Percentiles rank a stretch among this genome's conserved stretches.
phyloP scores from a whole-genome alignment of 92 coral and sea anemone species.

The Pocillopora meandrina region DNA sequence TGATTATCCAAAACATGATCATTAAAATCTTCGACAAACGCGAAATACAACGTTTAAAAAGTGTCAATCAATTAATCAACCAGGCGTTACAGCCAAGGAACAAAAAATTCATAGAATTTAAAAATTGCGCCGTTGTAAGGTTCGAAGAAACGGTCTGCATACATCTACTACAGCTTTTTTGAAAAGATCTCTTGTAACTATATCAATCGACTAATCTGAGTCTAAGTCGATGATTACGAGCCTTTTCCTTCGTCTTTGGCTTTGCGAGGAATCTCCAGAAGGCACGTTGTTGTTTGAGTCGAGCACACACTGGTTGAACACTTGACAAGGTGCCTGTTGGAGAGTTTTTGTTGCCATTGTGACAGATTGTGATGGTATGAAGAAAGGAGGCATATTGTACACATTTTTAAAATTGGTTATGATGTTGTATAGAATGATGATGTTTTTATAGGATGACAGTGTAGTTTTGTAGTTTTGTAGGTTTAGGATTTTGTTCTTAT shows the following conservation, averaged over 20 bases:
- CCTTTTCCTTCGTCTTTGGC: background rate
- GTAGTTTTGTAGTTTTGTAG: too few relatives aligned
- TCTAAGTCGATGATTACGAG: background rate
- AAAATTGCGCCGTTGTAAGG: background rate
- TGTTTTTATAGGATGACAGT: too few relatives aligned
- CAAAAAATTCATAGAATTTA: too few relatives aligned
- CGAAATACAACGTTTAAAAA: too few relatives aligned
- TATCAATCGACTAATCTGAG: background rate
- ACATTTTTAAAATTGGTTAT: too few relatives aligned
- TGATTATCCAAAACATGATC: too few relatives aligned
- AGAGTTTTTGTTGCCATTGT: background rate
- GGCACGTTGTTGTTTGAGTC: background rate
- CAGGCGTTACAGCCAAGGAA: too few relatives aligned
- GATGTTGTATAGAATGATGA: too few relatives aligned
- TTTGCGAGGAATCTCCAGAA: background rate
- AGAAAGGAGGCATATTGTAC: background rate
- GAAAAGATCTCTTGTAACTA: background rate
- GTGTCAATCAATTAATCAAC: too few relatives aligned
- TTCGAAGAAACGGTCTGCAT: background rate
- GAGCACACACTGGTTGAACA: background rate
- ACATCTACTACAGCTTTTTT: conserved; percentile 13
- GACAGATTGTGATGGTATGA: background rate
- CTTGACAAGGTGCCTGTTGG: background rate
- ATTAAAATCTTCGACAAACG: too few relatives aligned
- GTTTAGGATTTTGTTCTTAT: too few relatives aligned